Base-by-base conservation (phyloP, 2,888 invertebrate species). In the Drosophila melanosoma region DNA sequence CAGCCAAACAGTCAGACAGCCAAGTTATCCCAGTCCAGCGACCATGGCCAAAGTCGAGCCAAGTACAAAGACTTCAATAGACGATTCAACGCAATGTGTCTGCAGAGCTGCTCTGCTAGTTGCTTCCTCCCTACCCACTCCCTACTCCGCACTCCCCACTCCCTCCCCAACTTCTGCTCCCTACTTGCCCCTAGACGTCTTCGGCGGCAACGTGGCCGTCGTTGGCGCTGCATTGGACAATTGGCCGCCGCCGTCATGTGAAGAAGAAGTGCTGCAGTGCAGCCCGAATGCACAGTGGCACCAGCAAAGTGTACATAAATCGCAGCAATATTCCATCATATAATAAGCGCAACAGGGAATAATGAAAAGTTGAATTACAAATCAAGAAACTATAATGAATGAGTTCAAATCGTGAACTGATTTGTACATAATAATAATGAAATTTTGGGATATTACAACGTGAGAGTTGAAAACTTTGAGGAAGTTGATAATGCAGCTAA, bases 201-300 rank as follows among this genome's bases (percentile, higher is more conserved):
- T 63, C 53, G 69, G 69, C 67, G 81, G 69, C 76, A 54, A 65
- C 48, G 33, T 33, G 11, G 54, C 26, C 15, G 26, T n/a, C n/a
- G 63, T 66, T 81, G 78, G 71, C 70, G 84, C 82, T 83, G 83
- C 67, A 75, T 72, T 88, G 79, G 88, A 87, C 85, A 85, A 85
- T 85, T 85, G 90, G 87, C 87, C 87, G 83, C 78, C 65, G 72
- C 79, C 56, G 70, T 64, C 80, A 86, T 83, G 63, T 78, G 69
- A 69, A 71, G 74, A 66, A 64, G 64, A 51, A 68, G 54, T 76
- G 62, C 72, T 67, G 87, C 70, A 72, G 65, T 51, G 72, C 82
- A 74, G 65, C 61, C 23, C 23, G 26, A 52, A n/a, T 40, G 60
- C 71, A 76, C 71, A 76, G 74, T 87, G 81, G 59, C 4, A 35